These are phyloP conservation scores for Clivina fossor DNA, from an alignment of 2,888 invertebrate genomes.

Conservation along the genomic window DNA sequence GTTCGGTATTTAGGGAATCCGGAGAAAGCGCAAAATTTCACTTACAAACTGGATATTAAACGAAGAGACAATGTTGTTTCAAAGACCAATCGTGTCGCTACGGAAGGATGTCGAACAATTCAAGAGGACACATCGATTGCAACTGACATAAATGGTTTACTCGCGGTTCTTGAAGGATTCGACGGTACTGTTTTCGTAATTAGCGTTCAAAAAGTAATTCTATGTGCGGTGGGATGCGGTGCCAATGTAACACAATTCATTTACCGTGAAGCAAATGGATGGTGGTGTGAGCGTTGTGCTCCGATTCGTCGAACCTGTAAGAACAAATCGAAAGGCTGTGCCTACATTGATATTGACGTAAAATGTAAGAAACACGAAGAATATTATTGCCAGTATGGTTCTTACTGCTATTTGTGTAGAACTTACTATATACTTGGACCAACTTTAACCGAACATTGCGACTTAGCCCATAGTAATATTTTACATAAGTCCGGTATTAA, in stretches of 20 bases:
- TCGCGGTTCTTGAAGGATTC: neutral
- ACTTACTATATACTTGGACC: no score
- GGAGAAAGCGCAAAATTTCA: neutral
- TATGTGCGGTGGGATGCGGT: neutral
- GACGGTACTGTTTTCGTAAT: neutral
- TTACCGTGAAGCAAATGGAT: neutral
- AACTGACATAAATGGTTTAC: neutral
- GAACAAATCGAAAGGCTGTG: neutral
- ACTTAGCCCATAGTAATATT: no score
- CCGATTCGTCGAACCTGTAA: neutral
- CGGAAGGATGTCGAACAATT: no score
- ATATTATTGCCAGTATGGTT: neutral
- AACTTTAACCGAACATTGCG: no score
- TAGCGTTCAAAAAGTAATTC: neutral
- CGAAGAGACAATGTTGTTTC: neutral
- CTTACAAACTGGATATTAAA: conserved; percentile 3
- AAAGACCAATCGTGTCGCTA: no score
- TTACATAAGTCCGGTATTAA: no score
- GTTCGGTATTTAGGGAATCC: conserved; percentile 1
- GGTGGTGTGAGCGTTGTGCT: neutral
- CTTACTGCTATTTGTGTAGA: no score
- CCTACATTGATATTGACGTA: neutral
- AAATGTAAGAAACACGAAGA: neutral
- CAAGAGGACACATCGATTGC: neutral
- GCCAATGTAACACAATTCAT: neutral